Conservation (phyloP, 2,888 invertebrate genomes). For the Calliscelio sp. region DNA sequence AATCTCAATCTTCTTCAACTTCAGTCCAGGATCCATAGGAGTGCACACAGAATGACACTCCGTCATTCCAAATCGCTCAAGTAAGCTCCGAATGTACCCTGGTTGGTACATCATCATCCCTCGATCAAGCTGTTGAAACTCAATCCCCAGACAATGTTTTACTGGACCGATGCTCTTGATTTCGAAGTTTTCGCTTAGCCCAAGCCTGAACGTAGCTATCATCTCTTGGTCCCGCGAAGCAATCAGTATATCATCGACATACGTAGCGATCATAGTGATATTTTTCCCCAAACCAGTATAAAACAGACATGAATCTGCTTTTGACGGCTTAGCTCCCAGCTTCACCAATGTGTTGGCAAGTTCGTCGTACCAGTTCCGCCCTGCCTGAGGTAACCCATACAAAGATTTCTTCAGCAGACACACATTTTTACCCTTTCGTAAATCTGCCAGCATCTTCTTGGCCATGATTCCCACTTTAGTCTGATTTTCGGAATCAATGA, state of each 20-base stretch:
- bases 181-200: constrained; percentile 7
- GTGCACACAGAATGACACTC: constrained; percentile 24
- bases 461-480: constrained; percentile 31
- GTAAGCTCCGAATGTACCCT: neutral
- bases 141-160: constrained; percentile 32
- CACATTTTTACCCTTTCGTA: constrained; percentile 33
- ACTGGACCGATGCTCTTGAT: constrained; percentile 21
- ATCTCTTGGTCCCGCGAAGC: constrained; percentile 4
- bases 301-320: constrained; percentile 36
- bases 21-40: constrained; percentile 44
- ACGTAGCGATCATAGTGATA: neutral
- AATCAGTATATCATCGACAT: constrained; percentile 49
- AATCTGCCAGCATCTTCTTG: constrained; percentile 9
- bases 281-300: constrained; percentile 26
- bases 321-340: constrained; percentile 11
- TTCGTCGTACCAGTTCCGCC: constrained; percentile 48
- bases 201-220: constrained; percentile 12
- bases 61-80: constrained; percentile 11
- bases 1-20: constrained; percentile 27
- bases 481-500: constrained; percentile 30
- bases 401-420: constrained; percentile 61
- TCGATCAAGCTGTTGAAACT: neutral
- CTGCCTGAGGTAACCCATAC: constrained; percentile 61
- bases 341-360: neutral
- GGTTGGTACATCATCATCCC: constrained; percentile 17